These are phyloP conservation scores for Samia ricini DNA, from an alignment of 1,140 invertebrate species.

Conservation along the genomic window DNA sequence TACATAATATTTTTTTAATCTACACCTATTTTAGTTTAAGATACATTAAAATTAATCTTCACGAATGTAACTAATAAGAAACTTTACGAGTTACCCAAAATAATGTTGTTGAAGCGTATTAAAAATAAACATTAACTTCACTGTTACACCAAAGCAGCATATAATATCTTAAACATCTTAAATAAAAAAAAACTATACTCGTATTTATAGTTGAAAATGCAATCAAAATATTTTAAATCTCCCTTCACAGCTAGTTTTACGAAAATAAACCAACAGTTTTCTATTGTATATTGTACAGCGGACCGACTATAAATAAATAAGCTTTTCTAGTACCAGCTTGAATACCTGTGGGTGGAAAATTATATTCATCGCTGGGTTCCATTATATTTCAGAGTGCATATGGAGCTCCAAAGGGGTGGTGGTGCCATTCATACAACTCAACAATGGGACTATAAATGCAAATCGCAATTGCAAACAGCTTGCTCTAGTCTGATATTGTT, in stretches of 20 bases:
- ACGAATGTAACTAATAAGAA: not conserved
- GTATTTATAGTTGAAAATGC: not conserved
- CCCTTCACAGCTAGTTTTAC: not conserved
- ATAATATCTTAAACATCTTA: not conserved
- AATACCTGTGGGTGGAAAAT: constrained; percentile 24
- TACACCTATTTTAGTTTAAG: no score
- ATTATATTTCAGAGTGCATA: constrained; percentile 16
- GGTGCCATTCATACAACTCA: constrained; percentile 26
- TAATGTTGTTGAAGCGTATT: not conserved
- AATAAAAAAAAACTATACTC: not conserved
- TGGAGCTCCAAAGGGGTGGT: constrained; percentile 11
- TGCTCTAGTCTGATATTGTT: not conserved
- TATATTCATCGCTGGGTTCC: constrained; percentile 21
- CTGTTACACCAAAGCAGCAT: not conserved
- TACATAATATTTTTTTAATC: not conserved
- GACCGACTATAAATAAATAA: not conserved
- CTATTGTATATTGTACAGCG: not conserved
- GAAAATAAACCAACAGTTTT: constrained; percentile 5
- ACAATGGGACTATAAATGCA: constrained; percentile 33
- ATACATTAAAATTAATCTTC: not conserved
- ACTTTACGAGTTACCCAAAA: not conserved
- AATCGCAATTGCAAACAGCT: constrained; percentile 25
- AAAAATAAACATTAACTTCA: not conserved
- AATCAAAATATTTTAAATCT: not conserved
- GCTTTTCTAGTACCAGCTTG: not conserved